Percentiles rank a stretch among this genome's conserved stretches.
Evolutionary conservation across 2,888 invertebrate species (phyloP).

Genomic region (Nineta flava): DNA sequence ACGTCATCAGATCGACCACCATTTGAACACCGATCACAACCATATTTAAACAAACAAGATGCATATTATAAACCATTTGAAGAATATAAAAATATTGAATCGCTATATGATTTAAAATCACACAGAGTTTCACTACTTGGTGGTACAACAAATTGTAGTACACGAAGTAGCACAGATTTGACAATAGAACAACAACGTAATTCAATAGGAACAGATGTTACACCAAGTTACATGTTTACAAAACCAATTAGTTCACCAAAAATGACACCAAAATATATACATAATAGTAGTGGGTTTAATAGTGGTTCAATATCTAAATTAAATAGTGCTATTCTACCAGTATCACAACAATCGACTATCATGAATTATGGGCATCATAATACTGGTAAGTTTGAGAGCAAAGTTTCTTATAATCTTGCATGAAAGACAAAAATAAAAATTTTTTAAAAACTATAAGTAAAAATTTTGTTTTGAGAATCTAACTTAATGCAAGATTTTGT

Average conservation of each 20-base stretch:
- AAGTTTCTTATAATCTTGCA: too few species aligned
- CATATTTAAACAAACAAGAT: background rate
- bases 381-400: too few species aligned
- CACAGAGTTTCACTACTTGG: background rate
- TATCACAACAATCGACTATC: too few species aligned
- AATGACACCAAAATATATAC: background rate
- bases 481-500: too few species aligned
- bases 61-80: slow-evolving; percentile 4
- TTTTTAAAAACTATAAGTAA: too few species aligned
- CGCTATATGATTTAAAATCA: background rate
- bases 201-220: slow-evolving; percentile 1
- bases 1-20: background rate
- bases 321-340: too few species aligned
- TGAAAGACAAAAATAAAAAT: too few species aligned
- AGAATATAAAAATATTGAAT: slow-evolving; percentile 5
- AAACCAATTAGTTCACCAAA: slow-evolving; percentile 2
- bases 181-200: background rate
- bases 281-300: background rate
- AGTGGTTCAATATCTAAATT: background rate
- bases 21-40: background rate
- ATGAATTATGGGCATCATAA: too few species aligned
- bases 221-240: background rate
- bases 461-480: too few species aligned
- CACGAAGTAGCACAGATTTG: background rate
- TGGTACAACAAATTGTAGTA: background rate